Evolutionary conservation across 2,888 invertebrate genomes (phyloP), one percentile per base, ranked within the genome.

Genomic region (Ophonus ardosiacus): DNA sequence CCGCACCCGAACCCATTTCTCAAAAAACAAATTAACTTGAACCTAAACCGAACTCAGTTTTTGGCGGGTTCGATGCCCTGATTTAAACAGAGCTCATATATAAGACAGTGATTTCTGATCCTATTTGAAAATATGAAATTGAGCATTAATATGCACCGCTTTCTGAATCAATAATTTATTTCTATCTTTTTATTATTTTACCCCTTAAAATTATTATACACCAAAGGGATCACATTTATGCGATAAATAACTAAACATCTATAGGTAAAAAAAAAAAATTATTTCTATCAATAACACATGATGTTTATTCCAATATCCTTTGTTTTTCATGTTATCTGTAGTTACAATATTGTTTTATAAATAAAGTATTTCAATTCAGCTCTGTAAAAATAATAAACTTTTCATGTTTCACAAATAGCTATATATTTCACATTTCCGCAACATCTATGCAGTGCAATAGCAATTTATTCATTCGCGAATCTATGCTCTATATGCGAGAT

Each of bases 341-440:
- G 43, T 51, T 51, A 51, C 43, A 51, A 51, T 51, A 51, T 51
- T 51, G 43, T 51, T 51, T 51, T 51, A 51, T 51, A 51, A 51
- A 51, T 51, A 51, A 51, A 51, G 13, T 51, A 51, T 51, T 51
- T 51, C 43, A 51, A 51, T 51, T 13, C 43, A 51, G 10, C 43
- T 43, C 8, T 43, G 43, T 10, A 43, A 43, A 43, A 43, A 43
- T 43, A 43, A 43, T 10, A 43, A 65, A 68, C 31, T 68, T 1
- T 31, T 68, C 24, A 68, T 68, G 31, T 38, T 68, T 38, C 38
- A 18, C 71, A 74, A 74, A 74, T 74, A 18, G 71, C 40, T 74
- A 18, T 74, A 74, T 43, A 74, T 74, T 74, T 74, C 51, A 40
- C 43, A 74, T 74, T 74, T 74, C 71, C 71, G 71, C 40, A 3